Base-by-base conservation (phyloP, 2,113 vertebrate genomes). In the Brachypodius melanocephalos region DNA sequence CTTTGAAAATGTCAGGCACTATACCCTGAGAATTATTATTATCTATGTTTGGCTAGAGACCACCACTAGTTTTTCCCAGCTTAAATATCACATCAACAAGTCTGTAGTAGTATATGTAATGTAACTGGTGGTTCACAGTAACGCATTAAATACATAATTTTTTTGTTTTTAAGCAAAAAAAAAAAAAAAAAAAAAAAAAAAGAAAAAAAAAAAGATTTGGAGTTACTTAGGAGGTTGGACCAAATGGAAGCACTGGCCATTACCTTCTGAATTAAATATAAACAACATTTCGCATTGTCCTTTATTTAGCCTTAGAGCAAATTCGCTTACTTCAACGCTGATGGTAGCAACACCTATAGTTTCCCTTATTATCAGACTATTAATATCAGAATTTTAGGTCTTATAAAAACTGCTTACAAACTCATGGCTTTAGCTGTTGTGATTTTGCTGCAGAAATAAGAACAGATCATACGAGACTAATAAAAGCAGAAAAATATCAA, bases 141-240 rank as follows among this genome's bases (percentile, higher is more conserved):
- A 73, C 84, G 57, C 36, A 43, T 36, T 93, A 77, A 74, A 89
- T 32, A 88, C 49, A 26, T 31, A 2, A 0, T 14, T 17, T 9
- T 12, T 86, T 16, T 34, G 4, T 16, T 78, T 32, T 52, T 55
- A 58, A 67, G 46, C 8, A 54, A 95, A 96, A 93, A 82, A 93
- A 49, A 95, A 96, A 93, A 82, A 93, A 49, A 95, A 96, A 93
- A 82, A 93, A 49, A n/a, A n/a, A 54, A 95, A 96, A 93, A 82
- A 93, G 46, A 96, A 93, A 82, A 93, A 49, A 95, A 96, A 93
- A 82, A 93, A 49, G 10, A 69, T 96, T 65, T 91, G 4, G 22
- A n/a, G 38, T 81, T 80, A n/a, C 40, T 73, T 81, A 65, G 40
- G 54, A 38, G 14, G 74, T 85, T 82, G 29, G 46, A 20, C 48